phyloP scores from a whole-genome alignment of 2,888 invertebrate species.

The Leucophenga maculata region DNA sequence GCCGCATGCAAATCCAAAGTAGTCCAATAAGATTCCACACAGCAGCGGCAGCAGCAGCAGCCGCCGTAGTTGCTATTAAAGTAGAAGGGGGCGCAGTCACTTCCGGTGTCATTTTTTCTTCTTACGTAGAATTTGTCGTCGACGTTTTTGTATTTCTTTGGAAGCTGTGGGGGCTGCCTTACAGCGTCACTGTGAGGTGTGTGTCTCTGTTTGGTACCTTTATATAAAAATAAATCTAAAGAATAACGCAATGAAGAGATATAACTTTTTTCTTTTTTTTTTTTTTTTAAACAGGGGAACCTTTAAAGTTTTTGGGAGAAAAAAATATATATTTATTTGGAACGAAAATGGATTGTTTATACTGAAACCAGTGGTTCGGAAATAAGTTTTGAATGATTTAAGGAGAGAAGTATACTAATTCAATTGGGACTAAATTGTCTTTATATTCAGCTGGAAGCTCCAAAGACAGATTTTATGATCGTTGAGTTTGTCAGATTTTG shows the following conservation, averaged over 20 bases:
- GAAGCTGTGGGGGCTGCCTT: conserved; percentile 20
- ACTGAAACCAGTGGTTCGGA: too few species aligned
- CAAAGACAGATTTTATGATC: too few species aligned
- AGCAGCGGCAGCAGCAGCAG: conserved; percentile 19
- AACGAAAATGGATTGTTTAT: too few species aligned
- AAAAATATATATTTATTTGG: too few species aligned
- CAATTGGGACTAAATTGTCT: too few species aligned
- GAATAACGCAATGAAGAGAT: neutral
- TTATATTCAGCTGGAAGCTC: too few species aligned
- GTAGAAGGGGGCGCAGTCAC: conserved; percentile 47
- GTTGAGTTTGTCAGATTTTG: too few species aligned
- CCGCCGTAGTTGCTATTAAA: neutral
- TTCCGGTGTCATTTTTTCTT: conserved; percentile 57
- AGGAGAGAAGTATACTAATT: too few species aligned
- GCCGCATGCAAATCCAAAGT: conserved; percentile 12
- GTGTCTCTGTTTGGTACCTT: conserved; percentile 34
- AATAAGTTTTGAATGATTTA: too few species aligned
- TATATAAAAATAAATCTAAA: conserved; percentile 24
- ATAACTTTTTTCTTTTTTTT: too few species aligned
- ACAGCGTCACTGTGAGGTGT: conserved; percentile 5
- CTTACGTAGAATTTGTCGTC: too few species aligned
- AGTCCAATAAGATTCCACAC: conserved; percentile 9
- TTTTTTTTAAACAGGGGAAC: too few species aligned
- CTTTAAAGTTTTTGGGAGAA: neutral
- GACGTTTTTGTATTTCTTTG: neutral